Percentiles rank a stretch among this genome's conserved stretches.
phyloP scores from a whole-genome alignment of 2,113 vertebrate genomes.

The Cavia aperea region DNA sequence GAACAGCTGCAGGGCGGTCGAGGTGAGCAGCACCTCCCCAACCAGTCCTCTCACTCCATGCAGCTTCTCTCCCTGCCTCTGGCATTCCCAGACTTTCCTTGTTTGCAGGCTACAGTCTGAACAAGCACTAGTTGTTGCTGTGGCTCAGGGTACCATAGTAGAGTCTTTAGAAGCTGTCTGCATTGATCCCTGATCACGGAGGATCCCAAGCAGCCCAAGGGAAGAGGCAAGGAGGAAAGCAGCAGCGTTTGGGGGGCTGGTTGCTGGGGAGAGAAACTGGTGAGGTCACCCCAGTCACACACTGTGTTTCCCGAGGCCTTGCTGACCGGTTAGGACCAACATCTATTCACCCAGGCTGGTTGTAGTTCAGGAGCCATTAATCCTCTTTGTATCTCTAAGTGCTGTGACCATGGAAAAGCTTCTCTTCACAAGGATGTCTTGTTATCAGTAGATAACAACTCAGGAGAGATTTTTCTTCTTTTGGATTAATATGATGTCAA shows the following conservation, averaged over 20 bases:
- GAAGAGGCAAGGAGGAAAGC: neutral
- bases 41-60: neutral
- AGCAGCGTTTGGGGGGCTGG: neutral
- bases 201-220: neutral
- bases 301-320: slow-evolving; percentile 42
- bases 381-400: slow-evolving; percentile 66
- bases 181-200: neutral
- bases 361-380: slow-evolving; percentile 69
- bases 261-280: neutral
- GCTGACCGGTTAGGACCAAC: slow-evolving; percentile 28
- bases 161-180: neutral
- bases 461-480: slow-evolving; percentile 11
- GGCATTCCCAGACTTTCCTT: neutral
- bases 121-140: neutral
- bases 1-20: neutral
- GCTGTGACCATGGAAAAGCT: slow-evolving; percentile 60
- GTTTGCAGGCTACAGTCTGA: neutral
- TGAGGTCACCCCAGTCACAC: neutral
- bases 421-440: slow-evolving; percentile 50
- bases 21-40: neutral
- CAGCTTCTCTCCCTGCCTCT: neutral
- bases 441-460: slow-evolving; percentile 53
- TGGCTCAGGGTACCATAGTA: neutral
- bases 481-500: neutral
- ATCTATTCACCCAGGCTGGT: slow-evolving; percentile 57